Evolutionary conservation across 2,113 vertebrate genomes (phyloP).

Genomic region (Silurus meridionalis): DNA sequence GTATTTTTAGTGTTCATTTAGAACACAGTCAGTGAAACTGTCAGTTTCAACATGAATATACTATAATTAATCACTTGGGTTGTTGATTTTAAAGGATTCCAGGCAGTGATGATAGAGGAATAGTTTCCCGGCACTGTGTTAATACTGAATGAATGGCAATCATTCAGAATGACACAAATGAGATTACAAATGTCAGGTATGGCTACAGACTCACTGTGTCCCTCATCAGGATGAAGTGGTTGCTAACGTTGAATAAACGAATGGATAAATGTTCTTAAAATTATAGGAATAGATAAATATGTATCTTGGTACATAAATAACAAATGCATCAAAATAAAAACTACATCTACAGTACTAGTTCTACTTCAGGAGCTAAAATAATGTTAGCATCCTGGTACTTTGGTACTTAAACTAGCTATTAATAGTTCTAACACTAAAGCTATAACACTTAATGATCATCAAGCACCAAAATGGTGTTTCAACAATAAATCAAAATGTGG

Average conservation of each 20-base stretch:
- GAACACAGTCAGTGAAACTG: not conserved
- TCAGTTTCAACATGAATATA: not conserved
- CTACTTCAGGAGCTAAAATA: not conserved
- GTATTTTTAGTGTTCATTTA: not conserved
- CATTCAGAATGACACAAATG: not conserved
- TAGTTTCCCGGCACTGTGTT: not conserved
- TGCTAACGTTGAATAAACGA: not conserved
- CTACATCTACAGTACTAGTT: not conserved
- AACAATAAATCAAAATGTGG: not conserved
- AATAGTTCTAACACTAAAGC: not conserved
- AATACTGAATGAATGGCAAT: not conserved
- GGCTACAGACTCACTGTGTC: not conserved
- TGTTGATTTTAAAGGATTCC: not conserved
- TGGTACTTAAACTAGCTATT: not conserved
- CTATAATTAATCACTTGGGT: not conserved
- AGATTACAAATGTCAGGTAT: not conserved
- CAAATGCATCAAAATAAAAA: not conserved
- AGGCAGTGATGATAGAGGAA: not conserved
- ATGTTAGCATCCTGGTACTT: not conserved
- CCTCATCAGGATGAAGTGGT: not conserved
- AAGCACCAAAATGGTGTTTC: not conserved
- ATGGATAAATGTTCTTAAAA: not conserved
- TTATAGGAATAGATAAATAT: not conserved
- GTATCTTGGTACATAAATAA: not conserved
- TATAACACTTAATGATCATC: not conserved